A percentile compares a stretch with the other conserved stretches of the same genome.
Conservation (phyloP, 2,888 invertebrate genomes). For the Idaea biselata region DNA sequence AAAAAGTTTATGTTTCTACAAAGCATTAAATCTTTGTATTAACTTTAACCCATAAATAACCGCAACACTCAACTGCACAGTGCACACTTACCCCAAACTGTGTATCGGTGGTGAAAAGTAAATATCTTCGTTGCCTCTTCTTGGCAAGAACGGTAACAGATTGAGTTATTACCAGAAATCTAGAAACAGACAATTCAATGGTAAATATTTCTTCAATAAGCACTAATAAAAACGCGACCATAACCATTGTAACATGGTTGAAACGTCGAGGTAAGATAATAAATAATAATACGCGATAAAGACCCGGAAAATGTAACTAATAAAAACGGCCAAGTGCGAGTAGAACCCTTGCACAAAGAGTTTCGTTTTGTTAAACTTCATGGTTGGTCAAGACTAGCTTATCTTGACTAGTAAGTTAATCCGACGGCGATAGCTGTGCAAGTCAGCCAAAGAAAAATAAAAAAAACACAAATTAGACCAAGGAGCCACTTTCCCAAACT, state of each 20-base stretch:
- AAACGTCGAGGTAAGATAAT: too few species aligned
- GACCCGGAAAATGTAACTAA: too few species aligned
- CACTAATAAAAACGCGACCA: too few species aligned
- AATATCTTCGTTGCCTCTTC: conserved; percentile 56
- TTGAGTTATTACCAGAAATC: conserved; percentile 31
- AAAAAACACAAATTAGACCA: not conserved
- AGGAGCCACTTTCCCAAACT: not conserved
- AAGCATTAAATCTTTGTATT: not conserved
- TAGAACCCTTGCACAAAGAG: too few species aligned
- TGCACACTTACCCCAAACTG: conserved; percentile 70
- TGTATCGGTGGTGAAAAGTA: conserved; percentile 57
- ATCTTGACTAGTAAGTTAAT: too few species aligned
- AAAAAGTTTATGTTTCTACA: not conserved
- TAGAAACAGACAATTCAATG: conserved; percentile 31
- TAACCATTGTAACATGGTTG: too few species aligned
- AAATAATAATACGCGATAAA: too few species aligned
- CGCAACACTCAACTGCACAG: conserved; percentile 29
- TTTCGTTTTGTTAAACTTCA: too few species aligned
- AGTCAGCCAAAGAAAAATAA: too few species aligned
- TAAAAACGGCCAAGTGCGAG: too few species aligned
- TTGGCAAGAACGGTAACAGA: conserved; percentile 33
- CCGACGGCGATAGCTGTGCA: too few species aligned
- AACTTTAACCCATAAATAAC: not conserved
- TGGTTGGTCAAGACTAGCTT: too few species aligned
- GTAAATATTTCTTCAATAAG: not conserved